These are phyloP conservation scores for Drosophila arizonae DNA, from an alignment of 1,140 invertebrate genomes.

Conservation along the genomic window DNA sequence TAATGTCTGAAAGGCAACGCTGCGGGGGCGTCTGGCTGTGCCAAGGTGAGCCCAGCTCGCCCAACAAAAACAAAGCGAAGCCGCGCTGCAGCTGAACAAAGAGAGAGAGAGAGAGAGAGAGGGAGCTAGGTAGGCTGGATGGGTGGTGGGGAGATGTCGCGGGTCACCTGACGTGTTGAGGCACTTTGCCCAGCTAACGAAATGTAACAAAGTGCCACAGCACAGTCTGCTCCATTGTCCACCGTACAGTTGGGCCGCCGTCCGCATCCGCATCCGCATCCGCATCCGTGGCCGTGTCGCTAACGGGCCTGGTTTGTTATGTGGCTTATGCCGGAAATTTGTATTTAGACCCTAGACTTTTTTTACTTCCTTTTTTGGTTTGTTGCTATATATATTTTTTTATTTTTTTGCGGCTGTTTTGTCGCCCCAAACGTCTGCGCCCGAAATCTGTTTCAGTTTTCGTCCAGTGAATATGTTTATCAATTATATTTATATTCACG, in stretches of 20 bases:
- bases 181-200: slow-evolving; percentile 77
- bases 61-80: slow-evolving; percentile 57
- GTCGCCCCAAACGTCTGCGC: slow-evolving; percentile 2
- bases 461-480: no score
- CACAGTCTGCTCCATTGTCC: slow-evolving; percentile 13
- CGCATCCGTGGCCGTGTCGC: slow-evolving; percentile 37
- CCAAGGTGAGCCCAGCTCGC: slow-evolving; percentile 67
- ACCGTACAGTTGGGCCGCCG: background rate
- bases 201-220: slow-evolving; percentile 72
- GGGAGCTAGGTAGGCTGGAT: background rate
- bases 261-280: background rate
- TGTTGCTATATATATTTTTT: background rate
- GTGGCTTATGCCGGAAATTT: slow-evolving; percentile 78
- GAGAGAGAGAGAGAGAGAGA: no score
- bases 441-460: slow-evolving; percentile 18
- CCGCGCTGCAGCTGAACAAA: slow-evolving; percentile 8
- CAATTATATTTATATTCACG: no score
- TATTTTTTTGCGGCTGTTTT: slow-evolving; percentile 9
- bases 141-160: background rate
- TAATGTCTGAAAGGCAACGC: slow-evolving; percentile 52
- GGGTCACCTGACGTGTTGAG: slow-evolving; percentile 66
- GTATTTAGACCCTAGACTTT: slow-evolving; percentile 63
- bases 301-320: slow-evolving; percentile 70
- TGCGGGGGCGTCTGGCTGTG: background rate
- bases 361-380: background rate